These are phyloP conservation scores for Blennius ocellaris DNA, from an alignment of 2,113 vertebrate genomes.

Conservation along the genomic window DNA sequence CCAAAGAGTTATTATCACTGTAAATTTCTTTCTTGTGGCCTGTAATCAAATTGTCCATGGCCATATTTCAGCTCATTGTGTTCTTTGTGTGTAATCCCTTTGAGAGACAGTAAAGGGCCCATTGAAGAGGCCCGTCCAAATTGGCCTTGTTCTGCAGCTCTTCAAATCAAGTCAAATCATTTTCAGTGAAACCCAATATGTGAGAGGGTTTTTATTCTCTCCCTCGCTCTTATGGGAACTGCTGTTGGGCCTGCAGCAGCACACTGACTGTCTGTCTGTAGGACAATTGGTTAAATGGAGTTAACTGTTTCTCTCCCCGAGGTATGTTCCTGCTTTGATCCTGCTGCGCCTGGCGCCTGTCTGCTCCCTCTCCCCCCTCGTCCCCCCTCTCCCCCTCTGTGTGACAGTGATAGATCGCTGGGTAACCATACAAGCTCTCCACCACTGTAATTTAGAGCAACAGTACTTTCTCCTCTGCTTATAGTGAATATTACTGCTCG, in stretches of 20 bases:
- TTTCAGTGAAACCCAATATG: conserved; percentile 66
- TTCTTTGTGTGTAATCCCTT: conserved; percentile 52
- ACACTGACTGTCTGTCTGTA: conserved; percentile 56
- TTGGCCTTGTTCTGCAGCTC: conserved; percentile 63
- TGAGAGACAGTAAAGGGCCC: conserved; percentile 57
- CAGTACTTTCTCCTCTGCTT: conserved; percentile 71
- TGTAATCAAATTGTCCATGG: conserved; percentile 69
- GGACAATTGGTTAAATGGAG: conserved; percentile 77
- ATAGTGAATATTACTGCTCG: conserved; percentile 67
- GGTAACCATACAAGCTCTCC: conserved; percentile 75
- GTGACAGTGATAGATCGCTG: conserved; percentile 78
- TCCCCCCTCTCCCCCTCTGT: conserved; percentile 45
- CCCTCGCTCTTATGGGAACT: conserved; percentile 47
- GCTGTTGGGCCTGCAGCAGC: conserved; percentile 56
- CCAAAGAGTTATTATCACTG: conserved; percentile 62
- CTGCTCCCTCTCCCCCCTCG: conserved; percentile 60
- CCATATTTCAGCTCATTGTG: conserved; percentile 67
- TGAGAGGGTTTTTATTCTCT: conserved; percentile 26
- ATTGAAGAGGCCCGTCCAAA: conserved; percentile 62
- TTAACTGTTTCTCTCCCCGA: conserved; percentile 77
- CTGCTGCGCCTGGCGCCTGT: conserved; percentile 81
- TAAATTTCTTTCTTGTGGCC: conserved; percentile 60
- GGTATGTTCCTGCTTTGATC: conserved; percentile 79
- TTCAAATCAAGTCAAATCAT: conserved; percentile 68
- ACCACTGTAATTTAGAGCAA: conserved; percentile 78